phyloP scores from a whole-genome alignment of 2,797 vertebrate species.

The Fringilla coelebs region DNA sequence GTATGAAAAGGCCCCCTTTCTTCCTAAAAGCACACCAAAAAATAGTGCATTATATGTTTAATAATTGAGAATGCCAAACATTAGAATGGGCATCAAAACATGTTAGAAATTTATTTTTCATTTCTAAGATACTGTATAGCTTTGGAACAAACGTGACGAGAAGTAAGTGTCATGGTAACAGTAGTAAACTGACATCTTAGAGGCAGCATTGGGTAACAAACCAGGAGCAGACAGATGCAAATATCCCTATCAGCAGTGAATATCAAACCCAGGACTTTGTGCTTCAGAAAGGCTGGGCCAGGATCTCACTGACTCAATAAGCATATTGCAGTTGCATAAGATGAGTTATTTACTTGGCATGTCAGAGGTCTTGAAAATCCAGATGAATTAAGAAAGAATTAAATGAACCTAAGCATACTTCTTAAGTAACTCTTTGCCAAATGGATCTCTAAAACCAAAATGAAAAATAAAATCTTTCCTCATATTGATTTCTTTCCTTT shows the following conservation, averaged over 20 bases:
- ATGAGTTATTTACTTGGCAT: neutral
- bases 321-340: neutral
- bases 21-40: neutral
- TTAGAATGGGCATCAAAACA: neutral
- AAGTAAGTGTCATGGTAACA: neutral
- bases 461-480: conserved; percentile 60
- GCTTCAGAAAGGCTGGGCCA: neutral
- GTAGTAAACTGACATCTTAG: neutral
- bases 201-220: conserved; percentile 7
- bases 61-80: neutral
- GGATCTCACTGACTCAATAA: neutral
- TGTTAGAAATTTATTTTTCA: neutral
- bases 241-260: neutral
- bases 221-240: neutral
- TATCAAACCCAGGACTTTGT: neutral
- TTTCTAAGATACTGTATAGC: neutral
- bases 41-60: neutral
- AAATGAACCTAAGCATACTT: neutral
- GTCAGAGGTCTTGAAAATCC: neutral
- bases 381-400: neutral
- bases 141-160: neutral
- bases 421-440: conserved; percentile 45
- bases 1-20: neutral
- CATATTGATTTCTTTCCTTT: conserved; percentile 45
- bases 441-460: conserved; percentile 26